Base-by-base conservation (phyloP, 2,888 invertebrate genomes). In the Isotomurus palustris region DNA sequence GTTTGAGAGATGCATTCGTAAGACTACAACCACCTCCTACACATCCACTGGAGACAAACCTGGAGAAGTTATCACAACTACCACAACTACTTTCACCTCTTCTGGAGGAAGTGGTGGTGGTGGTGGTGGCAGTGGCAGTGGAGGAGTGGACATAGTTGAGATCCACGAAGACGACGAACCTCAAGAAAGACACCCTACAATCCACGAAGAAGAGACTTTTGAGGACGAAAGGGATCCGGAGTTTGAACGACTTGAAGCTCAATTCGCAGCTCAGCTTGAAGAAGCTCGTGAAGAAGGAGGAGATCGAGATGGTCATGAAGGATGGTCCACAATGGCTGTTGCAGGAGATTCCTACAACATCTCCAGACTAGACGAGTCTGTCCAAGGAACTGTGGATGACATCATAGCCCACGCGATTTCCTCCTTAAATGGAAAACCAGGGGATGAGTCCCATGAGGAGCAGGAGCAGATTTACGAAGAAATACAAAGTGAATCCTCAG, bases 381-480 rank as follows among this genome's bases (percentile, higher is more conserved):
- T 64, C 5, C 57, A 54, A 41, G 66, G 62, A 28, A 67, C 64
- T 43, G 67, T 70, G 3, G 68, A 70, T 48, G 66, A 68, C 24
- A 66, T 68, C 22, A 63, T 70, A 50, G 57, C 64, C 36, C 57
- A 67, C 35, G 70, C 70, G 14, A 43, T 70, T 36, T 62, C 59
- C 28, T 59, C 64, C 24, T 59, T 67, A 41, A 67, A 66, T 54
- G 58, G 58, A 44, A 35, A 49, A 19, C 47, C 35, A 27, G 57
- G 51, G 14, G 27, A 59, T 49, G 45, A 52, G 19, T 43, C 43
- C 24, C 51, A 53, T 19, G 29, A 54, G 24, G 51, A 57, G n/a
- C 56, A 56, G 1, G 12, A 40, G 6, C 35, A n/a, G 17, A 27
- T 12, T n/a, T 14, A 41, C 4, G 25, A 27, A 5, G 27, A 40